Evolutionary conservation across 2,888 invertebrate genomes (phyloP), one percentile per base, ranked within the genome.

Genomic region (Cactoblastis cactorum): DNA sequence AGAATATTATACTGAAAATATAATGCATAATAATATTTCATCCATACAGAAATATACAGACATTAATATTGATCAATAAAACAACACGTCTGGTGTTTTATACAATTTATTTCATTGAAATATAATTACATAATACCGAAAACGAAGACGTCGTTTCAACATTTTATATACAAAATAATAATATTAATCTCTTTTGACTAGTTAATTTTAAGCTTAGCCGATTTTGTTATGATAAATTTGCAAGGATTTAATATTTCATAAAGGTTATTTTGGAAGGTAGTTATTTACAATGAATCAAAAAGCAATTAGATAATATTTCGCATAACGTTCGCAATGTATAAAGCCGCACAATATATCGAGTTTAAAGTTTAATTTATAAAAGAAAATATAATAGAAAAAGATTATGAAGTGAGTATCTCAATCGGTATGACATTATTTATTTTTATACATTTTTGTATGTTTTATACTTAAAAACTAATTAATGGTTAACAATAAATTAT

Each of bases 131-230:
- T 73, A 77, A 77, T 77, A 74, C 71, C 67, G n/a, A 74, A 71
- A 74, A 80, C 62, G 66, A 72, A 64, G 66, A 71, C 64, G 60
- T 63, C 58, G 63, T 72, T 77, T 73, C 61, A 75, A 75, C 69
- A 70, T 80, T 83, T 84, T 88, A 88, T 88, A 71, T 88, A 88
- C 87, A 88, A 82, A 84, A 83, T 79, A 84, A 72, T 80, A 67
- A 63, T 65, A 61, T 75, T 34, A 37, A 79, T 83, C 78, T 81
- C 70, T 74, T 80, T 71, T 88, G 88, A 87, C 88, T 87, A 87
- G 83, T 69, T 65, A 67, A 54, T 57, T 67, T 73, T 67, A 80
- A 76, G 77, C 74, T 77, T 71, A 71, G 78, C 81, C 83, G 77
- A 81, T 78, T 61, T 61, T 55, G 59, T 64, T 63, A 63, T 53